A percentile compares a stretch with the other conserved stretches of the same genome.
Evolutionary conservation across 1,140 invertebrate species (phyloP).

Genomic region (Phocides pigmalion): DNA sequence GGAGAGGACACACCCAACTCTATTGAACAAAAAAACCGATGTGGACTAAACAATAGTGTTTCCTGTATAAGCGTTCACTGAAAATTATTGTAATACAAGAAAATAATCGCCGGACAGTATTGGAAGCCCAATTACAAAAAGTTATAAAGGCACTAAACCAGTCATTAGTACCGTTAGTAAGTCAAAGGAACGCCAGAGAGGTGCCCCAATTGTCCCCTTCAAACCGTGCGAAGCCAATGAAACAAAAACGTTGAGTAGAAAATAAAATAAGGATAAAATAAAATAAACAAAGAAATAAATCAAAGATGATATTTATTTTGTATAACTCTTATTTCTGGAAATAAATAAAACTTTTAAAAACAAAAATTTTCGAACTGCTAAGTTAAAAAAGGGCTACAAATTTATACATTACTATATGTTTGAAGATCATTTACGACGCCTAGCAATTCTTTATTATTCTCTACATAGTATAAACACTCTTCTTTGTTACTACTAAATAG

Average conservation of each 20-base stretch:
- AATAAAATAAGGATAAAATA: slow-evolving; percentile 43
- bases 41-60: too few relatives aligned
- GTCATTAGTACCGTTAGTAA: slow-evolving; percentile 1
- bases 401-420: slow-evolving; percentile 54
- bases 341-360: slow-evolving; percentile 75
- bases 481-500: slow-evolving; percentile 1
- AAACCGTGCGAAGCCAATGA: neutral
- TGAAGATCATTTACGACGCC: slow-evolving; percentile 41
- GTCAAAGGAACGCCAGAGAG: too few relatives aligned
- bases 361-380: slow-evolving; percentile 57
- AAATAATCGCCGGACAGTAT: too few relatives aligned
- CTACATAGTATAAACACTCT: slow-evolving; percentile 7
- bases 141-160: slow-evolving; percentile 19
- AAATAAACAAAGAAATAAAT: slow-evolving; percentile 57
- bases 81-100: too few relatives aligned
- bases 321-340: slow-evolving; percentile 68
- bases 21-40: too few relatives aligned
- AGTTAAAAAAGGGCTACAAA: slow-evolving; percentile 51
- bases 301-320: slow-evolving; percentile 70
- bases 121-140: too few relatives aligned
- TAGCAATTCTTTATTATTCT: slow-evolving; percentile 27
- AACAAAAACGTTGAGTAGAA: neutral
- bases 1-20: too few relatives aligned
- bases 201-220: too few relatives aligned
- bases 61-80: too few relatives aligned